phyloP scores from a whole-genome alignment of 1,140 invertebrate genomes.

The Lasaia peninsularis region DNA sequence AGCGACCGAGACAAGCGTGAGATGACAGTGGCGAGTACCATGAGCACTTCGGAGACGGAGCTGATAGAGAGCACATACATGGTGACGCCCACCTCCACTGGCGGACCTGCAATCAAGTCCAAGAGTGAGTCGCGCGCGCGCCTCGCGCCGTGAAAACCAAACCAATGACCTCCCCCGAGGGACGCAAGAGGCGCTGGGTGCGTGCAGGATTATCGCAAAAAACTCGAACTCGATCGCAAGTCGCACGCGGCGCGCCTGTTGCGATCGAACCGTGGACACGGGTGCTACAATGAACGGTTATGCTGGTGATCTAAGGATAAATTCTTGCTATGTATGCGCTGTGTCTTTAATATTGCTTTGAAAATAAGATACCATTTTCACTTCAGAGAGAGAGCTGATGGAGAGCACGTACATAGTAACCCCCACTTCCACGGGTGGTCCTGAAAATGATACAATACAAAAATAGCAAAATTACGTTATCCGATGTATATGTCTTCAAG shows the following conservation, averaged over 20 bases:
- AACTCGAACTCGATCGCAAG: conserved; percentile 16
- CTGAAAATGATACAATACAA: conserved; percentile 82
- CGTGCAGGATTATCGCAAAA: conserved; percentile 27
- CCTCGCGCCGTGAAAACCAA: conserved; percentile 74
- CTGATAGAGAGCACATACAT: conserved; percentile 99
- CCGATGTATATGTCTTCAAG: not conserved
- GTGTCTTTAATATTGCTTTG: conserved; percentile 76
- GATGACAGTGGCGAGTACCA: conserved; percentile 85
- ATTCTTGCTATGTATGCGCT: conserved; percentile 70
- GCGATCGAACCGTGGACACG: conserved; percentile 73
- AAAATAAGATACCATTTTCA: conserved; percentile 95
- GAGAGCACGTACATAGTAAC: conserved; percentile 99
- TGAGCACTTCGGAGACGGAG: conserved; percentile 98
- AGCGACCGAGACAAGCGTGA: conserved; percentile 64
- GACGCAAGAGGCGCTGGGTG: conserved; percentile 40
- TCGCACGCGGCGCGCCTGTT: conserved; percentile 35
- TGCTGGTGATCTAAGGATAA: conserved; percentile 72
- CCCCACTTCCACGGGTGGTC: conserved; percentile 96
- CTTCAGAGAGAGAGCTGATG: conserved; percentile 99
- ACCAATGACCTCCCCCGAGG: conserved; percentile 70
- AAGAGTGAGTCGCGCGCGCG: conserved; percentile 59
- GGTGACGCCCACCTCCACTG: conserved; percentile 97
- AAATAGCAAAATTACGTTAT: conserved; percentile 39
- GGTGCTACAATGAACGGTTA: conserved; percentile 75
- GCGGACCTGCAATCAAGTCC: conserved; percentile 91